phyloP scores from a whole-genome alignment of 2,113 vertebrate species.

The Hemichromis elongatus region DNA sequence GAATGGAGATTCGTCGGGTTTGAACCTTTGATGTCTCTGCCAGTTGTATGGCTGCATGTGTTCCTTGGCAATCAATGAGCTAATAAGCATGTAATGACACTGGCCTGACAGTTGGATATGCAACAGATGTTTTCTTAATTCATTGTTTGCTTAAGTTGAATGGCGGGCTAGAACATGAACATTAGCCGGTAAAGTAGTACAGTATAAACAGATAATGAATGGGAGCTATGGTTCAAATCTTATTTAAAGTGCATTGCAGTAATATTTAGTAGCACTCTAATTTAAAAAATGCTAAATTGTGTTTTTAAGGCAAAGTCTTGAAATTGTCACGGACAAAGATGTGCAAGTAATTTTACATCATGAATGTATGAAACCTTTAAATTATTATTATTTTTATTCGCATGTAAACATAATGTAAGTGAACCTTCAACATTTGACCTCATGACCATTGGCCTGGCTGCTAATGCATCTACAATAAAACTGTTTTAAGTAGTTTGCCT shows the following conservation, averaged over 20 bases:
- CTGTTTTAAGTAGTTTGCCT: rapidly evolving
- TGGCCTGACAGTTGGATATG: background rate
- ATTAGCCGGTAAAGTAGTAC: background rate
- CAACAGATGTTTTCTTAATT: constrained; percentile 33
- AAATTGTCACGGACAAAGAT: background rate
- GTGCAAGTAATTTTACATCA: background rate
- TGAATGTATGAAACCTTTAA: background rate
- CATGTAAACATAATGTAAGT: background rate
- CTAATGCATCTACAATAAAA: background rate
- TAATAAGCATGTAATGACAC: constrained; percentile 29
- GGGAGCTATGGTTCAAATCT: background rate
- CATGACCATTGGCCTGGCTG: rapidly evolving
- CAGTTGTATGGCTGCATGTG: background rate
- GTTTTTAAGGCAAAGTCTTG: background rate
- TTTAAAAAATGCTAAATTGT: background rate
- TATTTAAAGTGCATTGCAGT: background rate
- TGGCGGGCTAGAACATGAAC: background rate
- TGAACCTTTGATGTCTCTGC: constrained; percentile 40
- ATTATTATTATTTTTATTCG: no score
- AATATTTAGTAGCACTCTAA: background rate
- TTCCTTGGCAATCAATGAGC: constrained; percentile 6
- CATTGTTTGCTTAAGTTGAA: background rate
- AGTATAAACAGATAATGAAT: background rate
- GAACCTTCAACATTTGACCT: background rate
- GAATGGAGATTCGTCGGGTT: background rate